Base-by-base conservation (phyloP, 2,113 vertebrate species). In the Orthonyx spaldingii region DNA sequence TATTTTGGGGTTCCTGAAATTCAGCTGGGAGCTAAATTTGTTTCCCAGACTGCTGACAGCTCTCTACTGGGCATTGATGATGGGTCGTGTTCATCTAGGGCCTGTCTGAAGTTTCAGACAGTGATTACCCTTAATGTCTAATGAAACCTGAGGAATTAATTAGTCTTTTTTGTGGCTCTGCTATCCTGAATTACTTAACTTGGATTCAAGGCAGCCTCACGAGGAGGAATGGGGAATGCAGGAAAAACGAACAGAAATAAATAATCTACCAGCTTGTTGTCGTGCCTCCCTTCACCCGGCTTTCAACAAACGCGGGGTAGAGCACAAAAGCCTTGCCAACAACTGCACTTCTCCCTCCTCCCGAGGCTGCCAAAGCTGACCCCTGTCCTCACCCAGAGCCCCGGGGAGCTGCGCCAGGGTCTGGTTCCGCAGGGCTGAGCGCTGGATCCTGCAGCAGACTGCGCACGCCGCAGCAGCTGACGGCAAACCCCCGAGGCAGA, bases 371-470 rank as follows among this genome's bases (percentile, higher is more conserved):
- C 27, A 8, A 74, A 16, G 18, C 24, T 13, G 59, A 44, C 3
- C 21, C n/a, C 22, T 52, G 3, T 90, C 9, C 57, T 30, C 59
- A 19, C 39, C 47, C 42, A 21, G 14, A 0, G 7, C 7, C 41
- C 28, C 7, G 1, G 17, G 19, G 23, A 32, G 15, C 16, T 3
- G 19, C 0, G 1, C 10, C 42, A 0, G 5, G 21, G 8, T 21
- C n/a, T 37, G 55, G 53, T 14, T 82, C 27, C 19, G 2, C 41
- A 35, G 46, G 44, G 47, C 69, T 90, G 39, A 27, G 57, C 0
- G 0, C n/a, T 4, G 6, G 20, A 53, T 91, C 53, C 78, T 71
- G 80, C 70, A 78, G 88, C 80, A 72, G 17, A 37, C 32, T 8
- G 50, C 13, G 6, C 24, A 17, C 3, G 6, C 66, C 93, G 78